Evolutionary conservation across 2,113 vertebrate species (phyloP).

Genomic region (Marmota monax): DNA sequence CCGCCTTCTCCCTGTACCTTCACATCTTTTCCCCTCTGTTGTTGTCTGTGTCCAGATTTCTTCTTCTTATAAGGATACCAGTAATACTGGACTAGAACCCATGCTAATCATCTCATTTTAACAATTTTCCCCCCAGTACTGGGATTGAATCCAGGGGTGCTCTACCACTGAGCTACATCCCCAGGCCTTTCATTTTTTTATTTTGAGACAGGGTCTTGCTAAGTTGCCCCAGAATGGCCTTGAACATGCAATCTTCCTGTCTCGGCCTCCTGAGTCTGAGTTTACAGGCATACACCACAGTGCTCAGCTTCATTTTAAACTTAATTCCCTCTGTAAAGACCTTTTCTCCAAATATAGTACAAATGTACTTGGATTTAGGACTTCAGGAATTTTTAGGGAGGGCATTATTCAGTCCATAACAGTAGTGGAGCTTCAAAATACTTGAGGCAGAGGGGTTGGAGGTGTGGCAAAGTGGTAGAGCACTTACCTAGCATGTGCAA

Average conservation of each 20-base stretch:
- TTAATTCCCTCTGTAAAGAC: background rate
- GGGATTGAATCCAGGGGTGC: too few relatives aligned
- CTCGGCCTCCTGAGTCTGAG: too few relatives aligned
- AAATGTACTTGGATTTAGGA: background rate
- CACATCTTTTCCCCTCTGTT: background rate
- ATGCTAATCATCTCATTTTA: too few relatives aligned
- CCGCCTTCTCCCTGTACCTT: background rate
- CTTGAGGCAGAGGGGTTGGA: background rate
- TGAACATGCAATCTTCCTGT: too few relatives aligned
- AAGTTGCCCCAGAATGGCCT: too few relatives aligned
- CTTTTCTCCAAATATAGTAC: background rate
- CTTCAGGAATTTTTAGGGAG: too few relatives aligned
- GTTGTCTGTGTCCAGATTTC: background rate
- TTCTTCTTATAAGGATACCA: background rate
- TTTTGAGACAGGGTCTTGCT: too few relatives aligned
- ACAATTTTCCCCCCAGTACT: too few relatives aligned
- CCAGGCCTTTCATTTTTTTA: too few relatives aligned
- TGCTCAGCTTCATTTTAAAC: background rate
- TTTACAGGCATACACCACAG: too few relatives aligned
- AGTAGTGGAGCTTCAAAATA: background rate
- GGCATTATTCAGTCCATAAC: background rate
- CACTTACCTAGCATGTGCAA: too few relatives aligned
- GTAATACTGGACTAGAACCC: background rate
- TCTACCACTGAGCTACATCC: too few relatives aligned
- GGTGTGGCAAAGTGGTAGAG: background rate